A percentile compares a stretch with the other conserved stretches of the same genome.
Evolutionary conservation across 2,888 invertebrate species (phyloP).

Genomic region (Dryococelus australis): DNA sequence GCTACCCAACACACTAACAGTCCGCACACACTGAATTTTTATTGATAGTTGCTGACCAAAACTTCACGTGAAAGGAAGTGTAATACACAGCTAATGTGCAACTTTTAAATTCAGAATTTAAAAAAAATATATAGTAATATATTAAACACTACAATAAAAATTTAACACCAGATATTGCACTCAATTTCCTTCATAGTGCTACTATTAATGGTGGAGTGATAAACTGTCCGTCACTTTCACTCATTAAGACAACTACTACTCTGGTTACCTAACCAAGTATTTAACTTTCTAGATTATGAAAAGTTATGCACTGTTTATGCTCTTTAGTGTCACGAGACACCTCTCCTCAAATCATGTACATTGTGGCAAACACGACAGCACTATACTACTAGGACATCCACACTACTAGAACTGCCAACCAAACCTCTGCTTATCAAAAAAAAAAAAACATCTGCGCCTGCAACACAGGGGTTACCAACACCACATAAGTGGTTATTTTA

Average conservation of each 20-base stretch:
- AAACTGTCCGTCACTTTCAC: too few relatives aligned
- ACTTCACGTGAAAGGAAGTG: not conserved
- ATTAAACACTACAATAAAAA: not conserved
- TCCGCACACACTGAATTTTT: not conserved
- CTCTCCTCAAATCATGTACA: not conserved
- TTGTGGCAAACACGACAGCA: not conserved
- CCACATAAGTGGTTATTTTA: too few relatives aligned
- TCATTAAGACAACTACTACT: not conserved
- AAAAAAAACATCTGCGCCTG: not conserved
- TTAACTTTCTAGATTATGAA: not conserved
- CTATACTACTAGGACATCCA: not conserved
- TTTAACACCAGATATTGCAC: not conserved
- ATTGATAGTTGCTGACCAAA: too few relatives aligned
- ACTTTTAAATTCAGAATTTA: too few relatives aligned
- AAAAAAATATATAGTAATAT: too few relatives aligned
- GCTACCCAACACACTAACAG: not conserved
- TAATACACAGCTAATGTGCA: not conserved
- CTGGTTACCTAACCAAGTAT: too few relatives aligned
- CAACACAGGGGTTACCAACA: constrained; percentile 3
- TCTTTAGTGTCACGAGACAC: not conserved
- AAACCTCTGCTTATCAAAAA: not conserved
- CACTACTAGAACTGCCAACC: not conserved
- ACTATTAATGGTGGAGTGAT: too few relatives aligned
- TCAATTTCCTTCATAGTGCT: not conserved
- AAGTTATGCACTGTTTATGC: not conserved